These are phyloP conservation scores for Lepeophtheirus salmonis DNA, from an alignment of 1,140 invertebrate genomes.

Conservation along the genomic window DNA sequence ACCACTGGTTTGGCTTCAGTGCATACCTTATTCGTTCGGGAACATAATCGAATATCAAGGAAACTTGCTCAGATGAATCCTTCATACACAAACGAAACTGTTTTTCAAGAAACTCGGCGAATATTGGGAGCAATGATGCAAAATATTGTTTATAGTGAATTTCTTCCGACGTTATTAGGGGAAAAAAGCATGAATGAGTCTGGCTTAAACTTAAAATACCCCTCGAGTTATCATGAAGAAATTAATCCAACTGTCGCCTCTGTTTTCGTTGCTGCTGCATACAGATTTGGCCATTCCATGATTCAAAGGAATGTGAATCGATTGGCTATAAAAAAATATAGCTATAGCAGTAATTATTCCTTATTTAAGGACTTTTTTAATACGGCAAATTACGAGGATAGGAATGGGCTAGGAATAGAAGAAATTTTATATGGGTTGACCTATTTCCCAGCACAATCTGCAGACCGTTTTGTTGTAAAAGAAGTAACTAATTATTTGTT, in stretches of 20 bases:
- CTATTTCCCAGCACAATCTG: slow-evolving; percentile 16
- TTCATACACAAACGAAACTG: not conserved
- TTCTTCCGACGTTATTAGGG: slow-evolving; percentile 39
- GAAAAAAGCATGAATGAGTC: slow-evolving; percentile 22
- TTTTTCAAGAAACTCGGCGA: slow-evolving; percentile 27
- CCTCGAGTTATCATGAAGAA: slow-evolving; percentile 25
- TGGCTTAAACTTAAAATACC: slow-evolving; percentile 26
- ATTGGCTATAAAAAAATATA: slow-evolving; percentile 25
- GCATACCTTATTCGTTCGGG: slow-evolving; percentile 43
- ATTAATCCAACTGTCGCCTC: slow-evolving; percentile 82
- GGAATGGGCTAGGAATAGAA: slow-evolving; percentile 2
- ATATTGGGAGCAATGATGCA: slow-evolving; percentile 23
- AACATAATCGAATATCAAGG: slow-evolving; percentile 72
- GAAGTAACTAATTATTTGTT: slow-evolving; percentile 18
- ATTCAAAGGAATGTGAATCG: slow-evolving; percentile 62
- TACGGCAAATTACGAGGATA: not conserved
- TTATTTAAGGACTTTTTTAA: slow-evolving; percentile 5
- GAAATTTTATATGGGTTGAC: slow-evolving; percentile 6
- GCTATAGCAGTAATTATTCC: slow-evolving; percentile 20
- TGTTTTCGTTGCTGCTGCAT: slow-evolving; percentile 44
- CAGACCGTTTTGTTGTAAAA: slow-evolving; percentile 8
- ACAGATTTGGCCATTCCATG: slow-evolving; percentile 40
- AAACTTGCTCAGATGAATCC: slow-evolving; percentile 35
- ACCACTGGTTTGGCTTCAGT: slow-evolving; percentile 39
- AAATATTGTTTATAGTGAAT: slow-evolving; percentile 21